Conservation (phyloP, 1,140 invertebrate genomes). For the Euwallacea similis region DNA sequence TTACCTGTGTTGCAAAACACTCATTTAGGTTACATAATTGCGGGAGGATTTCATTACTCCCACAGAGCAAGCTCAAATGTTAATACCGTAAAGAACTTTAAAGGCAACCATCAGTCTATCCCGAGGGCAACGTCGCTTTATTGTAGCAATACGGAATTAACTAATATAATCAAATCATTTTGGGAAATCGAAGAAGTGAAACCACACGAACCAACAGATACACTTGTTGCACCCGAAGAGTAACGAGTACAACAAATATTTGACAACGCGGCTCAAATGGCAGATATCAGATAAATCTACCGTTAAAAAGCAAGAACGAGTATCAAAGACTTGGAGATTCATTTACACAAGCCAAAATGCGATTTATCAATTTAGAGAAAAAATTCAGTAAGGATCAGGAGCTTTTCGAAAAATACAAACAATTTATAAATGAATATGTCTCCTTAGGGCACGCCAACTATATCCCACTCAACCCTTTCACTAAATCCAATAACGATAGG, state of each 20-base stretch:
- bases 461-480: not conserved
- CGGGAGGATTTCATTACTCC: too few species aligned
- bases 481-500: constrained; percentile 1
- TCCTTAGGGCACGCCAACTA: constrained; percentile 13
- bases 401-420: constrained; percentile 6
- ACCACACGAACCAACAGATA: not conserved
- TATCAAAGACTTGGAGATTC: constrained; percentile 14
- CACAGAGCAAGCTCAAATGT: too few species aligned
- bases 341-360: constrained; percentile 2
- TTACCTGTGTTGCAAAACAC: too few species aligned
- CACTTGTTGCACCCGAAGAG: constrained; percentile 13
- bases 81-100: too few species aligned
- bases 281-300: constrained; percentile 11
- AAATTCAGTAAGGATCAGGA: not conserved
- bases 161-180: not conserved
- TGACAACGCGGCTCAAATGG: not conserved
- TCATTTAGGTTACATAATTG: too few species aligned
- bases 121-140: too few species aligned
- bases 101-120: too few species aligned
- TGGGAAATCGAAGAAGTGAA: constrained; percentile 15
- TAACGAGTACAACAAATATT: constrained; percentile 7
- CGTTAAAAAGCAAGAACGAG: not conserved
- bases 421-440: constrained; percentile 19
- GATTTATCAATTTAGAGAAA: constrained; percentile 9
- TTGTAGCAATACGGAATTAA: not conserved